Evolutionary conservation across 2,888 invertebrate species (phyloP), one percentile per base, ranked within the genome.

Genomic region (Catocala fraxini): DNA sequence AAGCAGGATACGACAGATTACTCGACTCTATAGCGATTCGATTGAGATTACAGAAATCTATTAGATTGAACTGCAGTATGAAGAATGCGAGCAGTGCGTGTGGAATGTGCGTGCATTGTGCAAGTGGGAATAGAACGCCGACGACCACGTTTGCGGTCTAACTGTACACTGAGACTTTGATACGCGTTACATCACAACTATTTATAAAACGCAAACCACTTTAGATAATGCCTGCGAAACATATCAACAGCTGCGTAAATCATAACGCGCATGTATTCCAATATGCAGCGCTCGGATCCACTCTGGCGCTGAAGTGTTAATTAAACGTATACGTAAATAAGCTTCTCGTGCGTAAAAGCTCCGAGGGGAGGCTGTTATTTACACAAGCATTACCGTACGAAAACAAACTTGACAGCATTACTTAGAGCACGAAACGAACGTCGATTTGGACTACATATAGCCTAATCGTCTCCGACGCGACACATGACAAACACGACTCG

Each of bases 301-400:
- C 81, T 86, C 79, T 68, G 78, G 77, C 73, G 73, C 63, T 83
- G 80, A 84, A 87, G 86, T 84, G 87, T 87, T 89, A 89, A 90
- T 89, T 88, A 87, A 84, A 86, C 77, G 81, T 85, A 84, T 83
- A 85, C 79, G 80, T 80, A 87, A 87, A 88, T 87, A 87, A 83
- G 83, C 82, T 77, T 68, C 70, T 72, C 73, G 70, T 75, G 77
- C 77, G 85, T 79, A 74, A 81, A 84, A 79, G 80, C 75, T 41
- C 15, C 59, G 71, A 81, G 77, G 82, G 84, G 79, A 73, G 77
- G 81, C 70, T 75, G 82, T 42, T 91, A 87, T 90, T 90, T 89
- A 89, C 89, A 85, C 81, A 88, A 81, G 79, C 90, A 89, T 89
- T 89, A 91, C 87, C 83, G 82, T 83, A 84, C 79, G 80, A 87